These are phyloP conservation scores for Aplysina aerophoba DNA, from an alignment of 37 sponge, comb jelly and placozoan species.

Conservation along the genomic window DNA sequence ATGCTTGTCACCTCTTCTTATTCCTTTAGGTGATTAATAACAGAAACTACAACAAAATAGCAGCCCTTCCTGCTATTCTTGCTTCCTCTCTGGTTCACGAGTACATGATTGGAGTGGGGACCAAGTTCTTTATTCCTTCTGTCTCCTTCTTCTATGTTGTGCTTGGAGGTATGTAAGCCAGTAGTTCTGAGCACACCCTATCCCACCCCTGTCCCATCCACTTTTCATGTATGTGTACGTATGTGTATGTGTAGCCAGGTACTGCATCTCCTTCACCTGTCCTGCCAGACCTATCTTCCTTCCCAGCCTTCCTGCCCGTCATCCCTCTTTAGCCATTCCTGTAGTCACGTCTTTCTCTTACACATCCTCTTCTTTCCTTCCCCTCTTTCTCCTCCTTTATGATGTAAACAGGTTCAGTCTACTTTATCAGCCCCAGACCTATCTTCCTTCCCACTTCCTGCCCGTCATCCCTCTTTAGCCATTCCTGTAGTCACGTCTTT, in stretches of 20 bases:
- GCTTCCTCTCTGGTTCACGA: conserved; percentile 85
- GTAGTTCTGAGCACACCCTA: neutral
- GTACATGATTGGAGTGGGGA: conserved; percentile 76
- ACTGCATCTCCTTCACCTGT: no score
- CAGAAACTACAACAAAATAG: conserved; percentile 45
- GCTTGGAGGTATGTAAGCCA: conserved; percentile 68
- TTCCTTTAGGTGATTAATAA: conserved; percentile 52
- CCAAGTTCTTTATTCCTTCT: conserved; percentile 72
- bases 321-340: no score
- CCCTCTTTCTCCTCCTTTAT: no score
- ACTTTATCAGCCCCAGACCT: no score
- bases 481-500: neutral
- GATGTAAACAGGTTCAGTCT: no score
- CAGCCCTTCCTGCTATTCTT: conserved; percentile 65
- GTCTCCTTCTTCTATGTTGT: conserved; percentile 55
- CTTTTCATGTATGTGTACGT: no score
- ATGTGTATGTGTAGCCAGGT: no score
- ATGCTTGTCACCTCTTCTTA: neutral
- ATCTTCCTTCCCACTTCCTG: no score
- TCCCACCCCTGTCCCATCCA: no score
- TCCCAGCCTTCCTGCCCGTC: no score
- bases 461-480: neutral
- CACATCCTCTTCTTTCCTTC: no score
- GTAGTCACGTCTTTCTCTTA: neutral
- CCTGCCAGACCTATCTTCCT: no score